Evolutionary conservation across 2,888 invertebrate genomes (phyloP), one percentile per base, ranked within the genome.

Genomic region (Emesis russula): DNA sequence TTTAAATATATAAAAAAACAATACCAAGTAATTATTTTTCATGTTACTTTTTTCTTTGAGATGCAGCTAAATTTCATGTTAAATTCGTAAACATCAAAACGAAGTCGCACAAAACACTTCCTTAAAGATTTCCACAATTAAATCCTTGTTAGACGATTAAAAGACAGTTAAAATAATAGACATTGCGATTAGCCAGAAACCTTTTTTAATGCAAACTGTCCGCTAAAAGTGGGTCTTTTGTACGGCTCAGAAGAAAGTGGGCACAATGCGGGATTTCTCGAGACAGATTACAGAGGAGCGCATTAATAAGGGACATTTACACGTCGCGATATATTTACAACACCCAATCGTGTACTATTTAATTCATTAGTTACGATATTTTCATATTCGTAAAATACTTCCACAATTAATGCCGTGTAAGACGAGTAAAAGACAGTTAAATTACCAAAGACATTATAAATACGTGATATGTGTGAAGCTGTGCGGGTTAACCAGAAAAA

Each of bases 231-330:
- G 89, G 82, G 93, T 93, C 92, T 95, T 96, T 96, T 97, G 96
- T 96, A 96, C 96, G 95, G 94, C 93, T 94, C 95, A 95, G 96
- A 97, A 96, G 97, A 97, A 97, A 98, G 97, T 97, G 97, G 97
- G 97, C 97, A 97, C 97, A 97, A 97, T 97, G 97, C 97, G 94
- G 97, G 96, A 97, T 97, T 97, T 97, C 97, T 97, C 97, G 97
- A 97, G 98, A 98, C 98, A 98, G 97, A 97, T 97, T 97, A 98
- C 98, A 97, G 96, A 96, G 97, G 95, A 94, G 94, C 96, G 97
- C 97, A 97, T 98, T 97, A 97, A 97, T 97, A 97, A 96, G 97
- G 90, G 95, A 92, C 93, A 41, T 97, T 98, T 98, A 97, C 83
- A 96, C 68, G 38, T 6, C 87, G 92, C 97, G 96, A 33, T 73